Evolutionary conservation across 2,113 vertebrate species (phyloP), one percentile per base, ranked within the genome.

Genomic region (Amblyornis subalaris): DNA sequence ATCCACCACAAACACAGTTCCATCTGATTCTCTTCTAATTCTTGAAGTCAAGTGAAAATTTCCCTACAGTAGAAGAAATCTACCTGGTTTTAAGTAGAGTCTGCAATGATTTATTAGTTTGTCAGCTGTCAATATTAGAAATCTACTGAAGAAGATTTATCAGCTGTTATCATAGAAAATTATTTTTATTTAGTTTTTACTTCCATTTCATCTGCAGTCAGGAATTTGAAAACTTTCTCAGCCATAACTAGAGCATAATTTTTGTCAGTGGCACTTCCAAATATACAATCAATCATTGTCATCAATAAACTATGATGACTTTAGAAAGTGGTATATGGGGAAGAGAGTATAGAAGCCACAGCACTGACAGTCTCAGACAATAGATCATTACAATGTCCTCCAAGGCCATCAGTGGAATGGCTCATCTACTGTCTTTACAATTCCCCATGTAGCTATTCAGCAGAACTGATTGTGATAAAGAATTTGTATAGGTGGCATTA

Each of bases 401-500:
- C 78, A 90, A 93, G 67, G 64, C 47, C 69, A 83, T 80, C 69
- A 78, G 7, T 66, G 88, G 50, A 85, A 95, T 58, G 35, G 64
- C 29, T 94, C 47, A 50, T 74, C 85, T 94, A 62, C 90, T 44
- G 44, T 55, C 23, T 70, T 47, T 93, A 53, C 79, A 94, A 71
- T 86, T 90, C 72, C 72, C 67, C 33, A 58, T 51, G 51, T 54
- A 88, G 58, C 82, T 70, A 47, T 92, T 93, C 71, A 90, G 57
- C 42, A 86, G 75, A 85, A 83, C 51, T 73, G 42, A 83, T 65
- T 62, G 54, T 83, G 42, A 66, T 85, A 58, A 82, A 96, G 67
- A 54, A 89, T 94, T 93, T 96, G n/a, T 91, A 69, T 78, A 82
- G 79, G 21, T 90, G 21, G 47, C 54, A 88, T 88, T 76, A 95